Base-by-base conservation (phyloP, 2,888 invertebrate species). In the Pollenia griseotomentosa region DNA sequence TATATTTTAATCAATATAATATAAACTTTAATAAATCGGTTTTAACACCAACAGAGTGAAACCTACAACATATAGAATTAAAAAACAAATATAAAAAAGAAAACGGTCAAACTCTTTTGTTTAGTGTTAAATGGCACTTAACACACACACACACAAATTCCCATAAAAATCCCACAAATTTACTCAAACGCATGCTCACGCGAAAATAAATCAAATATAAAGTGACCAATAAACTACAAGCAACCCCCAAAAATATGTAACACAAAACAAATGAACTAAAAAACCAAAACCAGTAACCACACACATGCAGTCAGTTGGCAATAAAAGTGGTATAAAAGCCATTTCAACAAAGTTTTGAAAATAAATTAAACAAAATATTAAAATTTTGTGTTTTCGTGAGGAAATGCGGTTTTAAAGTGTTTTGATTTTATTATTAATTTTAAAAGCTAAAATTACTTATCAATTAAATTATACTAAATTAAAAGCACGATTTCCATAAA, bases 61-160 rank as follows among this genome's bases (percentile, higher is more conserved):
- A 33, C 33, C 33, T 33, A 33, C n/a, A n/a, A 53, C 12, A 53
- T n/a, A 53, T 53, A 2, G n/a, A n/a, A 53, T 14, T 53, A 14
- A 33, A 59, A 33, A 59, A 59, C 57, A 23, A 23, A 23, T 23
- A 23, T 1, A 57, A 55, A n/a, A 9, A 65, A 46, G 6, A 14
- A 46, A 46, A 46, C 19, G 66, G 12, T 46, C 8, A 68, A 68
- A 68, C 51, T 68, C 51, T 51, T 68, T 68, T 53, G 68, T 68
- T 51, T 66, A 55, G 42, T 53, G 42, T 53, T 55, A 70, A 53
- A 40, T 70, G 70, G 16, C 55, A 70, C 53, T 55, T 55, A 70
- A 70, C 8, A 68, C 51, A 33, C 33, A 70, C 8, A 68, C 51
- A 33, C 33, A 33, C 4, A 33, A 33, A 33, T 33, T 6, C 33